These are phyloP conservation scores for Psophia crepitans DNA, from an alignment of 2,113 vertebrate species.

Conservation along the genomic window DNA sequence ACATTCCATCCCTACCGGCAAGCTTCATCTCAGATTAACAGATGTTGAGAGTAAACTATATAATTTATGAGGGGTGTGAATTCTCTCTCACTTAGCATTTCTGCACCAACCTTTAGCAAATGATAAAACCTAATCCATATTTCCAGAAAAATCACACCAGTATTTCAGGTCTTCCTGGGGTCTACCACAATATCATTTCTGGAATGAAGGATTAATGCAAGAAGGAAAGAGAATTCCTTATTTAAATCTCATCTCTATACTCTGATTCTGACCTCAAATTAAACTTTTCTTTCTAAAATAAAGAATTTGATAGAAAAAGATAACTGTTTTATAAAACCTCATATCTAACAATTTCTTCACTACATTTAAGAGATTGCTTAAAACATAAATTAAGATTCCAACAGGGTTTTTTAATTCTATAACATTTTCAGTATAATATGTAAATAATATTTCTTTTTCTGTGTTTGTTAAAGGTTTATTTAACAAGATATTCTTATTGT, in stretches of 20 bases:
- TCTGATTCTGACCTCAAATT: neutral
- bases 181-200: neutral
- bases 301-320: neutral
- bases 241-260: neutral
- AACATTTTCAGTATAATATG: neutral
- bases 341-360: neutral
- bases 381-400: neutral
- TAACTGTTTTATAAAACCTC: neutral
- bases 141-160: neutral
- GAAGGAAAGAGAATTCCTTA: neutral
- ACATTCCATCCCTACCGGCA: neutral
- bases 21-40: constrained; percentile 3
- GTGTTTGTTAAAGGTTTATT: neutral
- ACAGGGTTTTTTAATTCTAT: fast-evolving
- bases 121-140: neutral
- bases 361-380: neutral
- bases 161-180: neutral
- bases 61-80: neutral
- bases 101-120: neutral
- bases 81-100: neutral
- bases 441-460: neutral
- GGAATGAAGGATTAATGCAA: neutral
- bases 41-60: neutral
- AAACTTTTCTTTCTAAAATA: neutral
- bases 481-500: neutral